These are phyloP conservation scores for Acrobasis suavella DNA, from an alignment of 2,888 invertebrate species.

Conservation along the genomic window DNA sequence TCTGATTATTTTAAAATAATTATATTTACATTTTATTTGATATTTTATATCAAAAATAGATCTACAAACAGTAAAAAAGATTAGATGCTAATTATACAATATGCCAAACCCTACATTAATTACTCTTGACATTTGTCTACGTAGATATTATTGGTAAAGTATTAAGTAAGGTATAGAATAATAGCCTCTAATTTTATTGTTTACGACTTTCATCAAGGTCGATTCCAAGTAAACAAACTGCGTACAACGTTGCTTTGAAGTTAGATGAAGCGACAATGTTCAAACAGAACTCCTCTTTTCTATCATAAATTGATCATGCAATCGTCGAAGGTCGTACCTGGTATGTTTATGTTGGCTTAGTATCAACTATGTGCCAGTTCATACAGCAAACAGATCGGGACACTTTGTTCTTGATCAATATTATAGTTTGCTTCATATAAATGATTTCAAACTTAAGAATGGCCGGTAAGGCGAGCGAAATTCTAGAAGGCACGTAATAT, in stretches of 20 bases:
- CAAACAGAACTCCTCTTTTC: slow-evolving; percentile 13
- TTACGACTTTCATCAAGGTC: too few species aligned
- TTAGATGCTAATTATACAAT: too few species aligned
- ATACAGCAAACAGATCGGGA: slow-evolving; percentile 4
- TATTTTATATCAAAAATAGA: too few species aligned
- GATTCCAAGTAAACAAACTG: neutral
- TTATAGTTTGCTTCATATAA: neutral
- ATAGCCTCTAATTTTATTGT: too few species aligned
- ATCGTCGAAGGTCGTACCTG: slow-evolving; percentile 15
- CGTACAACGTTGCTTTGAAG: neutral
- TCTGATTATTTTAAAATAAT: too few species aligned
- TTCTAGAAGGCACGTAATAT: neutral
- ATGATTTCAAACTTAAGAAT: neutral
- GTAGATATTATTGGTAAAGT: too few species aligned
- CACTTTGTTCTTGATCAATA: slow-evolving; percentile 8
- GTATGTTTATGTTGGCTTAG: slow-evolving; percentile 11
- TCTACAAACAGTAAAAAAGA: too few species aligned
- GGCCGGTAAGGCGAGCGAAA: neutral
- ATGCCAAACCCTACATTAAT: too few species aligned
- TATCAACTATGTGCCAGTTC: neutral
- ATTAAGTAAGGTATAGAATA: too few species aligned
- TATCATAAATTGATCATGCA: neutral
- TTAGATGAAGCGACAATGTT: slow-evolving; percentile 3
- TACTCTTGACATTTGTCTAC: too few species aligned
- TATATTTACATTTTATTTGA: too few species aligned